A percentile compares a stretch with the other conserved stretches of the same genome.
Conservation (phyloP, 1,140 invertebrate species). For the Cheumatopsyche charites region DNA sequence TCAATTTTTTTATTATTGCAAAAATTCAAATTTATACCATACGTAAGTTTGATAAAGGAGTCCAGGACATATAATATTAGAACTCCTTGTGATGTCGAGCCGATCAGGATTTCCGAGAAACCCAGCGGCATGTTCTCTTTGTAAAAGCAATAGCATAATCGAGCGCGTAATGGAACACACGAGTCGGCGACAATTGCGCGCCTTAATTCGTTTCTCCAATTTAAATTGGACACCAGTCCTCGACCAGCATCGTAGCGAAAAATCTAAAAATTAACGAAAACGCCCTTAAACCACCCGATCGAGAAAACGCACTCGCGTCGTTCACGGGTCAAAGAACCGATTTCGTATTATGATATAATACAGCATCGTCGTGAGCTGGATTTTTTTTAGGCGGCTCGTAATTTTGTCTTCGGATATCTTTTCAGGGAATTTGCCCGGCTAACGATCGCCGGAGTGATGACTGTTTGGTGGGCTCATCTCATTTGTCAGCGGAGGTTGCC, state of each 20-base stretch:
- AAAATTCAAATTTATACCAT: no score
- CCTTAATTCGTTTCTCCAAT: conserved; percentile 38
- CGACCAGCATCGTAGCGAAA: no score
- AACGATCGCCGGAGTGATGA: conserved; percentile 20
- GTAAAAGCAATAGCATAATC: conserved; percentile 29
- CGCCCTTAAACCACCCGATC: no score
- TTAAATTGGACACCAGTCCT: conserved; percentile 25
- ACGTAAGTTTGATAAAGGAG: not conserved
- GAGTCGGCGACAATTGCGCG: conserved; percentile 35
- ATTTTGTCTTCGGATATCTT: not conserved
- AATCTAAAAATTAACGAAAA: no score
- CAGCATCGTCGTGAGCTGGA: no score
- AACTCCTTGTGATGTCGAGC: conserved; percentile 3
- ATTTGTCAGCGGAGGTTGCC: conserved; percentile 30
- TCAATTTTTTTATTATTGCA: no score
- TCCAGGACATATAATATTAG: not conserved
- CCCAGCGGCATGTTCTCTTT: conserved; percentile 18
- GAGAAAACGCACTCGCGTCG: no score
- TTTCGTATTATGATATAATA: no score
- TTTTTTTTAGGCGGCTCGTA: no score
- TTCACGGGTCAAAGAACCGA: no score
- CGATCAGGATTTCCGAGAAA: conserved; percentile 36
- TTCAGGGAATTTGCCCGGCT: conserved; percentile 15
- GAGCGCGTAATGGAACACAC: conserved; percentile 18
- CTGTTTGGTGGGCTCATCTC: conserved; percentile 37